Conservation (phyloP, 2,113 vertebrate genomes). For the Tringa solitaria region DNA sequence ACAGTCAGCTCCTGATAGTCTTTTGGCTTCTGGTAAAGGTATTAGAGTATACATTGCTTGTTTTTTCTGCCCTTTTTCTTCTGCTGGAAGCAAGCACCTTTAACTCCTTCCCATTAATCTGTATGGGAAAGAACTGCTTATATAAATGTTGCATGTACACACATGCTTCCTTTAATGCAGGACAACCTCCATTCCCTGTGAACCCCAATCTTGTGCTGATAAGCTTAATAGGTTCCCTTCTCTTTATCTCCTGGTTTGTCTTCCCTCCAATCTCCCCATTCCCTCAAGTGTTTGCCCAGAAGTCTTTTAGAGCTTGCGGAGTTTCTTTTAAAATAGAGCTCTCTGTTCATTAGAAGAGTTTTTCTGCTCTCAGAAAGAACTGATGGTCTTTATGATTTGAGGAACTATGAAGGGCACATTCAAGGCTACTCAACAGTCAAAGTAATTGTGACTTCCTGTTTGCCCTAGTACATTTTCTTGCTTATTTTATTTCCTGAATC, state of each 20-base stretch:
- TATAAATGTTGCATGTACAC: background rate
- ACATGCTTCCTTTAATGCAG: background rate
- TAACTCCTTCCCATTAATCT: background rate
- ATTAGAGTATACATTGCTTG: background rate
- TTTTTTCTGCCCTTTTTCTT: background rate
- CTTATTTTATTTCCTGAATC: background rate
- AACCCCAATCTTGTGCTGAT: background rate
- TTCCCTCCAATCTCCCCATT: background rate
- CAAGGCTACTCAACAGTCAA: background rate
- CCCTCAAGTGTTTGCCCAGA: background rate
- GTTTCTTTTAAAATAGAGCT: background rate
- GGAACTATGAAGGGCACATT: accelerated
- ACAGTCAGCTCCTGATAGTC: background rate
- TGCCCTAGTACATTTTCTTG: background rate
- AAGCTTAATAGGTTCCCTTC: background rate
- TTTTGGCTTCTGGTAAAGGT: background rate
- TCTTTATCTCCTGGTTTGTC: background rate
- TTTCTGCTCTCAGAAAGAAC: background rate
- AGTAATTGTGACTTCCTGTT: background rate
- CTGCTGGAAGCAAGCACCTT: background rate
- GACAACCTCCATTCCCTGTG: background rate
- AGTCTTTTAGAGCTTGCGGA: background rate
- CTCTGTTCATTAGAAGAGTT: background rate
- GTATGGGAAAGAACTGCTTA: background rate
- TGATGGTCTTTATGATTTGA: background rate